Base-by-base conservation (phyloP, 1,140 invertebrate genomes). In the Halyomorpha halys region DNA sequence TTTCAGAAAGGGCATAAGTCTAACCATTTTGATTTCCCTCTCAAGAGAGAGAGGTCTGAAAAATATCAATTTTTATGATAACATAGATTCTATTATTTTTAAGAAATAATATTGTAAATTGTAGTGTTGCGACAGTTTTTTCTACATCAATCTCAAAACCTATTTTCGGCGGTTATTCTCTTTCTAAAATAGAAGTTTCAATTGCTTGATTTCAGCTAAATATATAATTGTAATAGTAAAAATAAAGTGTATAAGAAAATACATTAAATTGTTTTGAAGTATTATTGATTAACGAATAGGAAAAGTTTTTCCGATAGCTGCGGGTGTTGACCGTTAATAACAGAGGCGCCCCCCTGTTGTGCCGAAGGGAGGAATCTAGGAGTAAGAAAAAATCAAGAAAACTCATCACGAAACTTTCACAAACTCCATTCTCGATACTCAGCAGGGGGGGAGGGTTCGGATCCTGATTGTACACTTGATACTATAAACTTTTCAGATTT, bases 391-490 rank as follows among this genome's bases (percentile, higher is more conserved):
- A 49, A 19, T 49, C 47, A 21, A 21, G 47, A 49, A 49, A 49
- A 49, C 47, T 49, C 47, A 49, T 49, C 47, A 49, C 47, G 21
- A 18, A 49, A 49, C 47, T 49, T 49, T 21, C 6, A 21, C 47
- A 49, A 49, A 49, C 47, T 49, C 47, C 47, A 49, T 49, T 49
- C 47, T 21, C 47, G 47, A 49, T 49, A 49, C 47, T 49, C 47
- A 18, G 21, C 11, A 4, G n/a, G 3, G 47, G n/a, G 6, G 5
- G n/a, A 18, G 21, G 47, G 21, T 6, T 49, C 47, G 6, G 47
- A 49, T 49, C 47, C 47, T 49, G 47, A 49, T 49, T 49, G 47
- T 49, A 49, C 47, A 49, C 47, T 49, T 49, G 47, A 49, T 49
- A 49, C 47, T 6, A 49, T 49, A 18, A 49, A 49, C 47, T 49